phyloP scores from a whole-genome alignment of 2,888 invertebrate genomes.

The Suillia variegata region DNA sequence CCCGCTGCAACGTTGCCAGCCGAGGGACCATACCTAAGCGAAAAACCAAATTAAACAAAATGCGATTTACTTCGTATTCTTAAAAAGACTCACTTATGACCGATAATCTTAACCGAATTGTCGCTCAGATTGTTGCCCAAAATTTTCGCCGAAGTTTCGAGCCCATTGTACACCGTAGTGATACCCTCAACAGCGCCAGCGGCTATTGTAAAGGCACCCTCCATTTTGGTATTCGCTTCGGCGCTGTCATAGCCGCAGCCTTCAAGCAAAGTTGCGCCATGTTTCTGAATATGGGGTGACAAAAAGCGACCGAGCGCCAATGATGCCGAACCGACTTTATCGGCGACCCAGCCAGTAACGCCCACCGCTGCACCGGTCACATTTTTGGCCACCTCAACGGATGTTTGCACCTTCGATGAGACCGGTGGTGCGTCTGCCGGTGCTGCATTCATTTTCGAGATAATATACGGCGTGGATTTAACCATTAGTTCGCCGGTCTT shows the following conservation, averaged over 20 bases:
- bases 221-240: conserved; percentile 65
- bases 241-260: conserved; percentile 64
- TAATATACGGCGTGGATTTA: conserved; percentile 67
- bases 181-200: conserved; percentile 75
- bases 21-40: conserved; percentile 69
- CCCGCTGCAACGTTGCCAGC: conserved; percentile 70
- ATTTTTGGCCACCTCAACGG: conserved; percentile 70
- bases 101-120: conserved; percentile 76
- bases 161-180: conserved; percentile 71
- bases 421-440: conserved; percentile 62
- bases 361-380: conserved; percentile 72
- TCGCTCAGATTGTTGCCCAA: conserved; percentile 69
- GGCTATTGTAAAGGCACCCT: conserved; percentile 69
- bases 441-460: conserved; percentile 63
- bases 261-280: conserved; percentile 67
- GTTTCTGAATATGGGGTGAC: conserved; percentile 72
- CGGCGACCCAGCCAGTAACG: conserved; percentile 69
- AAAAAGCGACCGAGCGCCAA: conserved; percentile 69
- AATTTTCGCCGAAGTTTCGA: conserved; percentile 73
- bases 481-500: conserved; percentile 68
- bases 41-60: background rate
- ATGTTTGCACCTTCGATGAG: conserved; percentile 63
- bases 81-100: conserved; percentile 68
- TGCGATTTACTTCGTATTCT: background rate
- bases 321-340: conserved; percentile 71